Percentiles rank a stretch among this genome's conserved stretches.
Conservation (phyloP, 2,113 vertebrate genomes). For the Bufo bufo region DNA sequence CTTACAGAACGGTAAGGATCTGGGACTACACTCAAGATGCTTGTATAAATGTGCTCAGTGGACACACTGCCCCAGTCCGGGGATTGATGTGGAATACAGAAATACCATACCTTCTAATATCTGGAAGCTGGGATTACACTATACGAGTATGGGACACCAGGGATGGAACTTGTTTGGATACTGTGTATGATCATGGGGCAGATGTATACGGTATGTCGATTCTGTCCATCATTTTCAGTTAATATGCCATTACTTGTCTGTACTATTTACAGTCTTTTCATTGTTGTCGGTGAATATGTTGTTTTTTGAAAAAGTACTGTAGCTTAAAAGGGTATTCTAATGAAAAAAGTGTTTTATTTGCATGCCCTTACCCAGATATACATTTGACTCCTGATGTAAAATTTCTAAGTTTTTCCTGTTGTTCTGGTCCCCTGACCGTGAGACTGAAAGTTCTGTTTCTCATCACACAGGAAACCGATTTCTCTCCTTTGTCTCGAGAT, state of each 20-base stretch:
- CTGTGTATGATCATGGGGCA: conserved; percentile 91
- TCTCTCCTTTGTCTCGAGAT: too few species aligned
- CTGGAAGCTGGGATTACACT: conserved; percentile 98
- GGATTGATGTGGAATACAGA: conserved; percentile 97
- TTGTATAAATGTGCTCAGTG: conserved; percentile 90
- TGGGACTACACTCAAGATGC: conserved; percentile 98
- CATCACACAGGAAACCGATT: too few species aligned
- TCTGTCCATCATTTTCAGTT: background rate
- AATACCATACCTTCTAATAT: conserved; percentile 91
- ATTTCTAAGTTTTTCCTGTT: too few species aligned
- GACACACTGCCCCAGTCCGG: conserved; percentile 91
- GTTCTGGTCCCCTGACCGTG: too few species aligned
- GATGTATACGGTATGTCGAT: conserved; percentile 90
- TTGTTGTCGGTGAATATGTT: too few species aligned
- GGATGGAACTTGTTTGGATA: conserved; percentile 90
- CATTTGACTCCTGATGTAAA: too few species aligned
- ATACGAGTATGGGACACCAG: conserved; percentile 96
- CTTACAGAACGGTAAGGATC: conserved; percentile 89
- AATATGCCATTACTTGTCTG: too few species aligned
- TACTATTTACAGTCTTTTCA: background rate
- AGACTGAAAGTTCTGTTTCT: too few species aligned
- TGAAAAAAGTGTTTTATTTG: too few species aligned
- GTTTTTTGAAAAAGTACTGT: too few species aligned
- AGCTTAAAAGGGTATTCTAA: too few species aligned
- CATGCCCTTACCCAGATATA: too few species aligned